Evolutionary conservation across 1,140 invertebrate genomes (phyloP), one percentile per base, ranked within the genome.

Genomic region (Polypedilum vanderplanki): DNA sequence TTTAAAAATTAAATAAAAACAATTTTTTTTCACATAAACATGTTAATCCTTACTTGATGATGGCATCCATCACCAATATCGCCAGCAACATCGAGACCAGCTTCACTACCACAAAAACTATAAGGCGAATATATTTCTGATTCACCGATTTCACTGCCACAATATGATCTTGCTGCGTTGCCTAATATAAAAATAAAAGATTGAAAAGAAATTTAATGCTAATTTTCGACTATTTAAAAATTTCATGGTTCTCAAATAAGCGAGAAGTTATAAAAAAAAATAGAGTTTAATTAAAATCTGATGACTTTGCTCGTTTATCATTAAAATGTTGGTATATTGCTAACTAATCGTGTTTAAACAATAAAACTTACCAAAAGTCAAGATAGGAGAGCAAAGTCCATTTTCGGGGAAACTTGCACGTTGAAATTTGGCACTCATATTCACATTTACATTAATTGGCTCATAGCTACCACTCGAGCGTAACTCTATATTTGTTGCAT

Each of bases 61-160:
- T 33, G 65, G 20, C 20, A 22, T 77, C 80, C 81, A 75, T 82
- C 82, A 77, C 80, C 80, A 17, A 82, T 80, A 75, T 83, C 81
- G 40, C 77, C 24, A 73, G 81, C 79, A 76, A 83, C 79, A 80
- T 86, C 77, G 80, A 84, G 76, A 78, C 83, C 78, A 79, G 84
- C 82, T 79, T 86, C 85, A 76, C 85, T 86, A 75, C 87, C 88
- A 79, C 90, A 91, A 80, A 91, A 91, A 78, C 89, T 90, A 80
- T 91, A 92, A 4, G 91, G 90, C 9, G 91, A 88, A 79, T 92
- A 92, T 76, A 93, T 90, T 79, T 93, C 91, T 74, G 88, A 90
- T 81, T 93, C 91, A 12, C 81, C 81, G 10, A 90, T 91, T 80
- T 93, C 91, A 79, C 91, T 92, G 75, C 90, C 88, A 80, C 90